phyloP scores from a whole-genome alignment of 1,140 invertebrate genomes.

The Aphis craccivora region DNA sequence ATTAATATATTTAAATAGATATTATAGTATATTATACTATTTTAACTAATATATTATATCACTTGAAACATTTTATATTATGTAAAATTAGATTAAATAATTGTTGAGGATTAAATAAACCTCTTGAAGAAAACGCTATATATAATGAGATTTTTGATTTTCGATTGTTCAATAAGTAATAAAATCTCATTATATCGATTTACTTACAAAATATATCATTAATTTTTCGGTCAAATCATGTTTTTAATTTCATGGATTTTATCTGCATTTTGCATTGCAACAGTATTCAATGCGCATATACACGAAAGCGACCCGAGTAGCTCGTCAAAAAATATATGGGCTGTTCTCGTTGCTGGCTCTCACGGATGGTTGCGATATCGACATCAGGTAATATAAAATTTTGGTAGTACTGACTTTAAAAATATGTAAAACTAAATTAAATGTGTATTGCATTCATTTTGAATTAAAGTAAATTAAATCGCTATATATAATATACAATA shows the following conservation, averaged over 20 bases:
- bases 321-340: slow-evolving; percentile 64
- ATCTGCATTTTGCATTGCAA: not conserved
- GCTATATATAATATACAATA: too few species aligned
- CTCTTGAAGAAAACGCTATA: not conserved
- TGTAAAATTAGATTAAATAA: not conserved
- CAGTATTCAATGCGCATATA: not conserved
- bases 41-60: not conserved
- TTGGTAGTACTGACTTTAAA: too few species aligned
- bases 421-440: too few species aligned
- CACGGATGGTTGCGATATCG: slow-evolving; percentile 70
- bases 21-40: not conserved
- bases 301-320: not conserved
- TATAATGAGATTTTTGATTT: not conserved
- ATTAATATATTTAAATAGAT: too few species aligned
- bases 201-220: not conserved
- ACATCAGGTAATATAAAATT: slow-evolving; percentile 67
- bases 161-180: not conserved
- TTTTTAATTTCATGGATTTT: not conserved
- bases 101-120: not conserved
- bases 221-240: not conserved
- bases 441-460: too few species aligned
- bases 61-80: not conserved
- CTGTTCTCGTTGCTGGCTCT: slow-evolving; percentile 71
- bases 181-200: not conserved
- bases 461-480: too few species aligned